Conservation (phyloP, 2,113 vertebrate species). For the Recurvirostra avosetta region DNA sequence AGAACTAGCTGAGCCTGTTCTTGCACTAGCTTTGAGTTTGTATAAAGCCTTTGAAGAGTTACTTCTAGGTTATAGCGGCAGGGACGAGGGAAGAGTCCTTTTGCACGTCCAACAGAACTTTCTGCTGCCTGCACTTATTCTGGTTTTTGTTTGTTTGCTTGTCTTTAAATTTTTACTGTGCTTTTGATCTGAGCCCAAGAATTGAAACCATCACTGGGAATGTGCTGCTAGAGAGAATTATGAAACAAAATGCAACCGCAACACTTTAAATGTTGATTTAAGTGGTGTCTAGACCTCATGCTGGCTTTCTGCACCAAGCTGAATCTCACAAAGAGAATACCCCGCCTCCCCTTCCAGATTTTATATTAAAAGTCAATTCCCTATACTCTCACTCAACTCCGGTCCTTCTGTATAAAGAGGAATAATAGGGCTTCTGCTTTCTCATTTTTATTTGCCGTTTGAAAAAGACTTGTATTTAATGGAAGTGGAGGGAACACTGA, state of each 20-base stretch:
- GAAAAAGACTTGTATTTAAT: neutral
- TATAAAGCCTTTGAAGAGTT: neutral
- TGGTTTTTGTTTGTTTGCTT: conserved; percentile 23
- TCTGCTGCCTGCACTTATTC: neutral
- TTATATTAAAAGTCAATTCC: conserved; percentile 5
- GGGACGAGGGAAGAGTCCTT: neutral
- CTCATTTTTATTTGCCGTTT: neutral
- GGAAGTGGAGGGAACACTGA: neutral
- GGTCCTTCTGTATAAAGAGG: neutral
- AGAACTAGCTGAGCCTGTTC: neutral
- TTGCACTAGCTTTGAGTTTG: neutral
- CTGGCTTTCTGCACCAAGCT: conserved; percentile 21
- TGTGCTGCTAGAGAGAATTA: conserved; percentile 13
- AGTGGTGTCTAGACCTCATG: conserved; percentile 44
- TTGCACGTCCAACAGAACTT: neutral
- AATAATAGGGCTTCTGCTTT: neutral
- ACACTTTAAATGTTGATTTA: conserved; percentile 51
- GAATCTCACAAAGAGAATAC: neutral
- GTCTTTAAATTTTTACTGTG: conserved; percentile 39
- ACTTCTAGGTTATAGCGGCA: neutral
- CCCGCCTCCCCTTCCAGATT: neutral
- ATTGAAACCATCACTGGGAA: conserved; percentile 43
- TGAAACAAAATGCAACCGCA: conserved; percentile 43
- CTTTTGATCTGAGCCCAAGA: conserved; percentile 43
- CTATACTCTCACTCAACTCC: neutral